Base-by-base conservation (phyloP, 2,888 invertebrate species). In the Lycocerus yunnanus region DNA sequence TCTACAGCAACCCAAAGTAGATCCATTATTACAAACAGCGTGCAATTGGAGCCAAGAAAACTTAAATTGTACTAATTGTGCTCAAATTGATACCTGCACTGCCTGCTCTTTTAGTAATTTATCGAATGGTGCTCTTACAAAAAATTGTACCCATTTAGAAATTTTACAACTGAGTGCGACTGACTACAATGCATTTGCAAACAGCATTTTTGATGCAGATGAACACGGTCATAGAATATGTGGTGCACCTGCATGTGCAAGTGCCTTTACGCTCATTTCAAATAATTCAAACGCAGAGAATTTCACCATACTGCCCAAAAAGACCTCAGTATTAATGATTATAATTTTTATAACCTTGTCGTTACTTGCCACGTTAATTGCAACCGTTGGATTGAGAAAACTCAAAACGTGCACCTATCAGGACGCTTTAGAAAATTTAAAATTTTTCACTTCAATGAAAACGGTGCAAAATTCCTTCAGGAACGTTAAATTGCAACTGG, bases 401-500 rank as follows among this genome's bases (percentile, higher is more conserved):
- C 90, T 89, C 84, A 88, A 87, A 81, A 90, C 88, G 80, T 90
- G 87, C 84, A 90, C 89, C 84, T 88, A 88, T 78, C 89, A 91
- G 87, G 91, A 90, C 74, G 84, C 85, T 61, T 77, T 83, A 65
- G 86, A 86, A 77, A 78, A 86, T 9, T 83, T 89, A 85, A 89
- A 89, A 74, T 86, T 75, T 85, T 85, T 63, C 86, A 88, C 82
- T 84, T 89, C 66, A 80, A 87, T 83, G 82, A 89, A 81, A 84
- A 90, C 82, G 83, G 89, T 88, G 82, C 87, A 84, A 71, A 87
- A 87, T 58, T 87, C 89, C 1, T 90, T 92, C 78, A 89, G 89
- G 74, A 93, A 93, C 83, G 90, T 91, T 0, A 88, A 91, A 69
- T 87, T 94, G 58, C 89, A 93, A 80, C 90, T 94, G 58, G 93